phyloP scores from a whole-genome alignment of 2,888 invertebrate genomes.

The Xanthostigma xanthostigma region DNA sequence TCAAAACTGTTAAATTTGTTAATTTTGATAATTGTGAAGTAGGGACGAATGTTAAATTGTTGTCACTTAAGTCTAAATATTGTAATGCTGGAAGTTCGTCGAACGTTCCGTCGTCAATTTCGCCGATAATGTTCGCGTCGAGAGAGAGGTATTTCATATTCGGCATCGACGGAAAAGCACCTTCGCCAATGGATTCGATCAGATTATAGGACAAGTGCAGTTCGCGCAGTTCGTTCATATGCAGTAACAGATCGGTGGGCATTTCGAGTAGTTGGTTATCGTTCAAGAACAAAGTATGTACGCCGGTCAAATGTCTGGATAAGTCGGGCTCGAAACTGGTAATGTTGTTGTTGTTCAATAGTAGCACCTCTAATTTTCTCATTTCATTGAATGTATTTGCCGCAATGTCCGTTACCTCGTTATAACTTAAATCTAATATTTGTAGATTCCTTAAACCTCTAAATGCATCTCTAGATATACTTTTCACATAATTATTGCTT shows the following conservation, averaged over 20 bases:
- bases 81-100: constrained; percentile 58
- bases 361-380: constrained; percentile 53
- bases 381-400: constrained; percentile 65
- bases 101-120: constrained; percentile 55
- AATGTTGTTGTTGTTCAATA: constrained; percentile 61
- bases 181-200: constrained; percentile 53
- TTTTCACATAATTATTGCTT: constrained; percentile 57
- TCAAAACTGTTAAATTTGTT: constrained; percentile 57
- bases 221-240: constrained; percentile 49
- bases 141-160: constrained; percentile 55
- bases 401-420: constrained; percentile 60
- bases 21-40: constrained; percentile 62
- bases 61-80: constrained; percentile 62
- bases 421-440: constrained; percentile 58
- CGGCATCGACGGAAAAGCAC: constrained; percentile 56
- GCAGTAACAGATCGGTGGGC: constrained; percentile 51
- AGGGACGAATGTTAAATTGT: constrained; percentile 65
- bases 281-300: constrained; percentile 57
- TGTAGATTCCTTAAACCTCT: constrained; percentile 52
- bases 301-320: constrained; percentile 50
- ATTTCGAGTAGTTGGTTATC: constrained; percentile 68
- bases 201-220: constrained; percentile 69
- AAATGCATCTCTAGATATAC: constrained; percentile 59
- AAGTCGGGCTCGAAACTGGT: constrained; percentile 56
- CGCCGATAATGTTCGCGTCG: constrained; percentile 60